Conservation (phyloP, 2,797 vertebrate species). For the Enteromius trimaculatus region DNA sequence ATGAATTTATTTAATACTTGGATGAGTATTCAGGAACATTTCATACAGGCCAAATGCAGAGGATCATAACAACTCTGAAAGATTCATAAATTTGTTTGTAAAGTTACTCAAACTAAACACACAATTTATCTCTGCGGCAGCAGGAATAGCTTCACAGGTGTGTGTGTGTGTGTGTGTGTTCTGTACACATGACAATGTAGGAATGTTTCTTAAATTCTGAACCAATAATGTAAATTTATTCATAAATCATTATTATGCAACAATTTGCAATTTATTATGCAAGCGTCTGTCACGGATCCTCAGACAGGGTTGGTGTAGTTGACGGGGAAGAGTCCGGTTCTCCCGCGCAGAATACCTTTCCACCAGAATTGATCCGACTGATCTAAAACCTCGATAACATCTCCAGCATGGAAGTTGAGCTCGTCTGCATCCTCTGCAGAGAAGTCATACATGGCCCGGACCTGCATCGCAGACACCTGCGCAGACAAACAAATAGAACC, state of each 20-base stretch:
- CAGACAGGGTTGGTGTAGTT: slow-evolving; percentile 81
- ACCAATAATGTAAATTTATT: background rate
- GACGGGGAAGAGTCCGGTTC: slow-evolving; percentile 85
- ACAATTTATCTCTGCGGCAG: background rate
- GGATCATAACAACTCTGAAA: background rate
- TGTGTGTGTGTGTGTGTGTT: background rate
- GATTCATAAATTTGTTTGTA: background rate
- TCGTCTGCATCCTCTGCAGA: slow-evolving; percentile 81
- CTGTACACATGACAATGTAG: background rate
- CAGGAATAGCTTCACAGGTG: background rate
- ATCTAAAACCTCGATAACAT: slow-evolving; percentile 85
- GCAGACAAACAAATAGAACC: background rate
- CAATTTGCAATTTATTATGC: background rate
- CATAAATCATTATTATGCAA: background rate
- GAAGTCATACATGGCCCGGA: slow-evolving; percentile 83
- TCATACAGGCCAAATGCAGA: background rate
- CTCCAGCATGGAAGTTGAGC: slow-evolving; percentile 80
- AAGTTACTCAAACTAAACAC: background rate
- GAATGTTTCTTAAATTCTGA: background rate
- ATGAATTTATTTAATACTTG: too few species aligned
- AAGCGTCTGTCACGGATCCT: slow-evolving; percentile 31
- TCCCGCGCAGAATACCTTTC: slow-evolving; percentile 80
- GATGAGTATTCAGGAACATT: background rate
- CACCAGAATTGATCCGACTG: slow-evolving; percentile 83
- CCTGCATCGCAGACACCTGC: slow-evolving; percentile 64